phyloP scores from a whole-genome alignment of 2,888 invertebrate species.

The Papilio elwesi region DNA sequence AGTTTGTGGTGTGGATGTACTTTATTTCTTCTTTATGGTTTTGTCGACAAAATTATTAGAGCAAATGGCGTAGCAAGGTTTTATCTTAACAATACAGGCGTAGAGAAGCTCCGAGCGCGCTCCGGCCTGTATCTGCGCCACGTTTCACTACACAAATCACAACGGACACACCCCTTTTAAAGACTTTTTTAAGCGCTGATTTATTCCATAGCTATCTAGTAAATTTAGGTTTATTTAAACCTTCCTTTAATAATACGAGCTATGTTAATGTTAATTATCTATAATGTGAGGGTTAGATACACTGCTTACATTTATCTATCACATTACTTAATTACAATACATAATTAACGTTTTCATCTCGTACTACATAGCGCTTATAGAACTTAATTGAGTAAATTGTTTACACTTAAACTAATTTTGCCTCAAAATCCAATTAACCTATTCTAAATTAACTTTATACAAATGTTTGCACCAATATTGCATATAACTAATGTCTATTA shows the following conservation, averaged over 20 bases:
- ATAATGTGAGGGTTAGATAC: not conserved
- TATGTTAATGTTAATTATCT: not conserved
- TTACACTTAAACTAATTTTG: constrained; percentile 28
- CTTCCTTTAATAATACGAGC: not conserved
- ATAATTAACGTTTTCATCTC: constrained; percentile 26
- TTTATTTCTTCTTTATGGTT: constrained; percentile 42
- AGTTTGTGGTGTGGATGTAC: constrained; percentile 33
- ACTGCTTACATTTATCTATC: not conserved
- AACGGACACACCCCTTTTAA: constrained; percentile 63
- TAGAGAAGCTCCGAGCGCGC: constrained; percentile 16
- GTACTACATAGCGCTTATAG: constrained; percentile 15
- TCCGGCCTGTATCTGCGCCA: constrained; percentile 23
- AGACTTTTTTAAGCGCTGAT: constrained; percentile 49
- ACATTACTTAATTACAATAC: constrained; percentile 28
- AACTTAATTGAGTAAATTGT: constrained; percentile 34
- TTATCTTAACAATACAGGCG: constrained; percentile 63
- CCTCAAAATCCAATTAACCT: constrained; percentile 21
- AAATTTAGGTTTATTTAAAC: constrained; percentile 23
- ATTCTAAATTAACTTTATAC: constrained; percentile 16
- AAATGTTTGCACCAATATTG: constrained; percentile 13
- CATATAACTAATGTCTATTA: not conserved
- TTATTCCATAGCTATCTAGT: constrained; percentile 34
- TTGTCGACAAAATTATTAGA: constrained; percentile 45
- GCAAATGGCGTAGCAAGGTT: constrained; percentile 48
- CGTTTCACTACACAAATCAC: constrained; percentile 53